Conservation (phyloP, 2,888 invertebrate genomes). For the Allacma fusca region DNA sequence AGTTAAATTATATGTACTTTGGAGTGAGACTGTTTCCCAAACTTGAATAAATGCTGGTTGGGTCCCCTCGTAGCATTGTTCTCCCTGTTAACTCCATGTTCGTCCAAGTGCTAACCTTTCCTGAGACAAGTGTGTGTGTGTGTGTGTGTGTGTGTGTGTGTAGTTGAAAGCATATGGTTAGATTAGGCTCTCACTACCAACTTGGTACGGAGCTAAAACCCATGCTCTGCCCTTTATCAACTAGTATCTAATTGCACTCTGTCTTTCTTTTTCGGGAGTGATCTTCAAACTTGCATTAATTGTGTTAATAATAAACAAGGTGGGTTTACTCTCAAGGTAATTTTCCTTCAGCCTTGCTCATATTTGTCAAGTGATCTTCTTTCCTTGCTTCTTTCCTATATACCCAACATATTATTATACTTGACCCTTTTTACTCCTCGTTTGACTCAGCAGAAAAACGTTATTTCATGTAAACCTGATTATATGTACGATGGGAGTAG, state of each 20-base stretch:
- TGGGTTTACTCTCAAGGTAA: slow-evolving; percentile 30
- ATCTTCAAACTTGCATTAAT: not conserved
- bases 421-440: not conserved
- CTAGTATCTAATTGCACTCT: not conserved
- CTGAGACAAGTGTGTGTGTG: not conserved
- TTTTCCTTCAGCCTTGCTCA: slow-evolving; percentile 3
- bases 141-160: not conserved
- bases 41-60: no score
- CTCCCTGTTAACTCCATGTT: no score
- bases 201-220: not conserved
- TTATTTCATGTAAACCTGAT: not conserved
- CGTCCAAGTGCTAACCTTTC: no score
- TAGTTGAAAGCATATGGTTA: not conserved
- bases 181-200: not conserved
- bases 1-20: not conserved
- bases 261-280: not conserved
- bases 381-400: slow-evolving; percentile 1
- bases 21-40: no score
- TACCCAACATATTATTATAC: not conserved
- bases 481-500: no score
- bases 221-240: not conserved
- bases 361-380: slow-evolving; percentile 21
- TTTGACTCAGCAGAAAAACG: not conserved
- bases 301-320: not conserved
- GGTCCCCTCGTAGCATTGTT: no score